phyloP scores from a whole-genome alignment of 2,888 invertebrate species.

The Selenia dentaria region DNA sequence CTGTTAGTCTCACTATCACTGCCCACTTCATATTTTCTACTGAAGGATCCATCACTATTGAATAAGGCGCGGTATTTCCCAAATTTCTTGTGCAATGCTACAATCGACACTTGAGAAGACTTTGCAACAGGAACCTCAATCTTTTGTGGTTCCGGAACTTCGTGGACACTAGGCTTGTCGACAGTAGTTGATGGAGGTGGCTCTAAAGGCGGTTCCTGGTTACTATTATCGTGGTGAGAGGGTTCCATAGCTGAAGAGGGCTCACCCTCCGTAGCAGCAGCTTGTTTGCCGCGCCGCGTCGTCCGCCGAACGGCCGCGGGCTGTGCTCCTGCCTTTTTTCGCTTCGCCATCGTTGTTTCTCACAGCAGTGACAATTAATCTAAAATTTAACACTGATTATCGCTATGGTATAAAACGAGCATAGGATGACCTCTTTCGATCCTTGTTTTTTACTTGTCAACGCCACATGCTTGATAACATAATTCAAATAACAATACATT shows the following conservation, averaged over 20 bases:
- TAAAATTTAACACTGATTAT: conserved; percentile 38
- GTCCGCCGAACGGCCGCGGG: conserved; percentile 61
- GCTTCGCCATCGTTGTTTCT: conserved; percentile 66
- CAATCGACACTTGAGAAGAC: conserved; percentile 53
- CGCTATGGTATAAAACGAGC: no score
- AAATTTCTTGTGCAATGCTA: conserved; percentile 82
- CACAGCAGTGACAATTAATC: conserved; percentile 54
- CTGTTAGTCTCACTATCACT: conserved; percentile 81
- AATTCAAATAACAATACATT: conserved; percentile 2
- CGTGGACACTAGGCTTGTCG: conserved; percentile 12
- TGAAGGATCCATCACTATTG: conserved; percentile 64
- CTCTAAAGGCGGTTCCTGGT: conserved; percentile 23
- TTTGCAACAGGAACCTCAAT: conserved; percentile 43
- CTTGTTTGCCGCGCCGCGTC: conserved; percentile 68
- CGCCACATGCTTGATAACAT: conserved; percentile 59
- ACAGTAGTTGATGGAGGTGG: background rate
- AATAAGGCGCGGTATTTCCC: conserved; percentile 83
- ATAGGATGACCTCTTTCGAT: conserved; percentile 69
- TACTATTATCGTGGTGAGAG: conserved; percentile 29
- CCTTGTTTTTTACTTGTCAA: conserved; percentile 57
- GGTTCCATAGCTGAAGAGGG: conserved; percentile 45
- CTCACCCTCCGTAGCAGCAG: conserved; percentile 53
- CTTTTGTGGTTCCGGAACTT: conserved; percentile 37
- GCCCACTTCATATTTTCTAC: conserved; percentile 69
- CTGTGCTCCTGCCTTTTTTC: conserved; percentile 67